Evolutionary conservation across 2,888 invertebrate species (phyloP), one percentile per base, ranked within the genome.

Genomic region (Polyommatus icarus): DNA sequence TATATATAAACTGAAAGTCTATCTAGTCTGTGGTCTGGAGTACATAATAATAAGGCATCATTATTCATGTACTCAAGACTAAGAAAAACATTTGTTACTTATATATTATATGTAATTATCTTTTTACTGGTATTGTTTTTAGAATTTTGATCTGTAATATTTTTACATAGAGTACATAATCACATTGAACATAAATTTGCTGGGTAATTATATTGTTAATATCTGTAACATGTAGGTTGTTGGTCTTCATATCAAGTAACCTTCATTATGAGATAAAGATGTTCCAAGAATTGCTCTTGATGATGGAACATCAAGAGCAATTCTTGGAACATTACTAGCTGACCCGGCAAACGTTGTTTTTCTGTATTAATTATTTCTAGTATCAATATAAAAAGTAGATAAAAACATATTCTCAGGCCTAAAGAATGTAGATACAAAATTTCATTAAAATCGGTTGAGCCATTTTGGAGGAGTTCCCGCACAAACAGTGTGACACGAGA

Each of bases 151-250:
- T 54, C 50, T 75, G 10, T 54, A 54, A 50, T 8, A 15, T 32
- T 29, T 24, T 50, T 15, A 15, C 24, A 18, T 75, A 75, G 7
- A 75, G 75, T 75, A 24, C 24, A 50, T 75, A 75, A 54, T 75
- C 20, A 15, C 24, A 18, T 24, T 75, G 18, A 20, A 18, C 20
- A 54, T n/a, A 50, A 18, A 54, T 29, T 50, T 54, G 50, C 54
- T 54, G 24, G 50, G 54, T 75, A 75, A 54, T 75, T 75, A 75
- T 32, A 54, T 54, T 24, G 50, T 75, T 54, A 75, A 75, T 75
- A 50, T 75, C 75, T 75, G 32, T 54, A 29, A 54, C 29, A 32
- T 75, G 75, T 75, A 75, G 50, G 50, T 75, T 75, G 75, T 75
- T 75, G 46, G 18, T 75, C 75, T 50, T 15, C 46, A 24, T 75